These are phyloP conservation scores for Hepsetus odoe DNA, from an alignment of 2,113 vertebrate species.

Conservation along the genomic window DNA sequence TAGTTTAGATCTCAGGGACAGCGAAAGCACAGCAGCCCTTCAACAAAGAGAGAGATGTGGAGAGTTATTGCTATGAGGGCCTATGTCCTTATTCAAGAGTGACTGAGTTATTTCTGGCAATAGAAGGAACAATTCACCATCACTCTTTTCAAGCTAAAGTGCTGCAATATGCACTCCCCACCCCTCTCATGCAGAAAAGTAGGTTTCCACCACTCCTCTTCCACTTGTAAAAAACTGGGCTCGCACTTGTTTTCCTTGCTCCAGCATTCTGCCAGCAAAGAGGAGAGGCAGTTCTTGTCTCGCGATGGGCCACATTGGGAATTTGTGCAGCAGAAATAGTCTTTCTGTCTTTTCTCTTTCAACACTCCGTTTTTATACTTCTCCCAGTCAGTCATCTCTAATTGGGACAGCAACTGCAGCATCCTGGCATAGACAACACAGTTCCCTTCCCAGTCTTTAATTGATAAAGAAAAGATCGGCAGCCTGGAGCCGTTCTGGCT, in stretches of 20 bases:
- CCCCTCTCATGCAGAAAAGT: not conserved
- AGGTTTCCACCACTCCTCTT: conserved; percentile 29
- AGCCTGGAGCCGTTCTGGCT: conserved; percentile 29
- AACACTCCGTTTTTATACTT: conserved; percentile 9
- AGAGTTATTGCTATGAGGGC: conserved; percentile 2
- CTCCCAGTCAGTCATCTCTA: conserved; percentile 36
- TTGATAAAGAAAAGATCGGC: conserved; percentile 31
- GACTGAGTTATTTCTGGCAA: not conserved
- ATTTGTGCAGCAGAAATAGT: conserved; percentile 40
- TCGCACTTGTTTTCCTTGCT: not conserved
- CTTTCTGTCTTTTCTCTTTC: conserved; percentile 24
- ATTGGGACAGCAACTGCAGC: conserved; percentile 38
- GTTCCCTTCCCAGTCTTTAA: conserved; percentile 27
- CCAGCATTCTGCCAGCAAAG: conserved; percentile 2
- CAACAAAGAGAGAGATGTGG: not conserved
- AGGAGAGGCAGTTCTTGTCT: conserved; percentile 27
- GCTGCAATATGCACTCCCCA: conserved; percentile 5
- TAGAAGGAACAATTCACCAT: not conserved
- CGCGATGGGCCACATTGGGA: conserved; percentile 28
- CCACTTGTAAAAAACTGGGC: not conserved
- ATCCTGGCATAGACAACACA: conserved; percentile 2
- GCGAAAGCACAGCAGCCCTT: not conserved
- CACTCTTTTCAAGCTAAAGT: conserved; percentile 9
- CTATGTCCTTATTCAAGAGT: conserved; percentile 4
- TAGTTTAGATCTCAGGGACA: not conserved